A percentile compares a stretch with the other conserved stretches of the same genome.
phyloP scores from a whole-genome alignment of 2,797 vertebrate genomes.

The Centroberyx gerrardi region DNA sequence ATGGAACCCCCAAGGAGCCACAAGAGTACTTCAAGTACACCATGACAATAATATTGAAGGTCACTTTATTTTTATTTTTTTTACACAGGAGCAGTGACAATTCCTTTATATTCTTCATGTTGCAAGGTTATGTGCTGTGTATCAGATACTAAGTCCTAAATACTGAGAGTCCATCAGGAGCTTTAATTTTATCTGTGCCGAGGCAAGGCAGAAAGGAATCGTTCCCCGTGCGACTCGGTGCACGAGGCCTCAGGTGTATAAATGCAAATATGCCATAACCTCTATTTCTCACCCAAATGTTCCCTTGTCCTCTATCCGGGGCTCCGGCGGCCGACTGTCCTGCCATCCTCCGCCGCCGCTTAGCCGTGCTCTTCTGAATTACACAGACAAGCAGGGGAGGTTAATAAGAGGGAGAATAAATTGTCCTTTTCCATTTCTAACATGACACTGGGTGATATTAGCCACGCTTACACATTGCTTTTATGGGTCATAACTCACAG shows the following conservation, averaged over 20 bases:
- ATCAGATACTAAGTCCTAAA: slow-evolving; percentile 31
- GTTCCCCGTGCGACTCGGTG: background rate
- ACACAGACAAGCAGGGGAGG: slow-evolving; percentile 70
- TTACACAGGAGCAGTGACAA: background rate
- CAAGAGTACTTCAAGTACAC: slow-evolving; percentile 40
- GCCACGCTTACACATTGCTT: slow-evolving; percentile 61
- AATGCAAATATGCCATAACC: slow-evolving; percentile 44
- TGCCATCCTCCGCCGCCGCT: slow-evolving; percentile 20
- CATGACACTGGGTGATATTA: slow-evolving; percentile 76
- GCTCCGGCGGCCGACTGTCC: slow-evolving; percentile 17
- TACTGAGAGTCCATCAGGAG: slow-evolving; percentile 37
- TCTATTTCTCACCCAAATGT: slow-evolving; percentile 42
- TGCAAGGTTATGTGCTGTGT: slow-evolving; percentile 15
- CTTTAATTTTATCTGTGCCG: background rate
- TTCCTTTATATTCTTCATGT: slow-evolving; percentile 26
- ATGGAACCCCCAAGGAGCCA: slow-evolving; percentile 11
- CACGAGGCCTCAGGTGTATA: slow-evolving; percentile 46
- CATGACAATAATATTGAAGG: slow-evolving; percentile 42
- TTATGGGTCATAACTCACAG: slow-evolving; percentile 74
- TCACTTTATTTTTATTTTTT: slow-evolving; percentile 36
- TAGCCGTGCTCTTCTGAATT: slow-evolving; percentile 63
- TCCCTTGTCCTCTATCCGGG: slow-evolving; percentile 45
- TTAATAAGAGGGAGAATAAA: slow-evolving; percentile 79
- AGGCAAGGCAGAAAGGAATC: slow-evolving; percentile 19
- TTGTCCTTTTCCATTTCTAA: slow-evolving; percentile 76